Conservation (phyloP, 2,797 vertebrate genomes). For the Pteronotus mesoamericanus region DNA sequence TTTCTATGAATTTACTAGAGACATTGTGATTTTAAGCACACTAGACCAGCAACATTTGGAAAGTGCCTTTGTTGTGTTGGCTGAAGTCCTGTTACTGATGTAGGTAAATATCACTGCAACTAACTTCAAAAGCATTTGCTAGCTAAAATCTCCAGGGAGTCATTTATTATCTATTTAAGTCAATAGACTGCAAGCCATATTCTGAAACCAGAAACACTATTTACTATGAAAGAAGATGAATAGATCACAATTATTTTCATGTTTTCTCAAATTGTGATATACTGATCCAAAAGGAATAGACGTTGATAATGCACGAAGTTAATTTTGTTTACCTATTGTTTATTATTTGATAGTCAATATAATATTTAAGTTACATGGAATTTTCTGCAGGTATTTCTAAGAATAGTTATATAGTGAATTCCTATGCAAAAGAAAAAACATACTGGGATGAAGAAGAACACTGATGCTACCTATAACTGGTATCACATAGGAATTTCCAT, state of each 20-base stretch:
- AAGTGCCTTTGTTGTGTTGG: neutral
- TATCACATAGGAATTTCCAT: neutral
- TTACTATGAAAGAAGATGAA: neutral
- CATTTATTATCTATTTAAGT: neutral
- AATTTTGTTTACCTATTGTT: neutral
- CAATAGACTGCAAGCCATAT: neutral
- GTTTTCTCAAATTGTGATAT: neutral
- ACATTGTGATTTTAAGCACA: neutral
- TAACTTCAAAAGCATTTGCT: neutral
- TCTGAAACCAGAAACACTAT: neutral
- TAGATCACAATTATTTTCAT: neutral
- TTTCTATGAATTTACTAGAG: neutral
- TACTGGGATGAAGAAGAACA: neutral
- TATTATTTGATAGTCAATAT: neutral
- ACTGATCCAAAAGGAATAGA: neutral
- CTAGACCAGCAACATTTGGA: neutral
- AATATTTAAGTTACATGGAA: neutral
- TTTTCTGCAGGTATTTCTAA: neutral
- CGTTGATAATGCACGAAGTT: neutral
- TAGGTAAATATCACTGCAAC: neutral
- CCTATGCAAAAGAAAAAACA: neutral
- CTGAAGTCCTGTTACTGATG: neutral
- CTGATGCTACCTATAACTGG: neutral
- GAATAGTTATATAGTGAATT: neutral
- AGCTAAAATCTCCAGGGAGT: neutral